A percentile compares a stretch with the other conserved stretches of the same genome.
phyloP scores from a whole-genome alignment of 2,113 vertebrate genomes.

The Tetrax tetrax region DNA sequence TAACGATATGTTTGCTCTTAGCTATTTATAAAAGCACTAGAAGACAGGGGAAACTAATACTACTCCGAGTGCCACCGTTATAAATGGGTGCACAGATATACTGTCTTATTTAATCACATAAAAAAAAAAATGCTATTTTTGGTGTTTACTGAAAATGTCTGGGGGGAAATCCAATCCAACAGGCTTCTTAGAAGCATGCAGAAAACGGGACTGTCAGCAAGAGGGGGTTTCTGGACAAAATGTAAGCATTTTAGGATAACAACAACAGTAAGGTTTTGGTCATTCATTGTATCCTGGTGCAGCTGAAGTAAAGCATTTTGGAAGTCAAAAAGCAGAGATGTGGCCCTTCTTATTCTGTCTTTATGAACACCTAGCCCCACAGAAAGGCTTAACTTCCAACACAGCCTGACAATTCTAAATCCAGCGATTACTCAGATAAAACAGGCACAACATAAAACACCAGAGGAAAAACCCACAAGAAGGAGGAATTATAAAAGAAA shows the following conservation, averaged over 20 bases:
- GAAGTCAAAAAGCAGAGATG: background rate
- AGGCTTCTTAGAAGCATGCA: background rate
- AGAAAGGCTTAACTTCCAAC: background rate
- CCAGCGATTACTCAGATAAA: background rate
- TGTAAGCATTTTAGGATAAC: background rate
- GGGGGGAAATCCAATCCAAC: background rate
- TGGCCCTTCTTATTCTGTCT: background rate
- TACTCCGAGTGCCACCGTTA: background rate
- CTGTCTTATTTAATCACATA: background rate
- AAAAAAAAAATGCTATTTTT: background rate
- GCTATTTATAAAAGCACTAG: background rate
- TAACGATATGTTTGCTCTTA: background rate
- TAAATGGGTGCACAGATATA: background rate
- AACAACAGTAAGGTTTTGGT: background rate
- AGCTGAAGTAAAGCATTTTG: background rate
- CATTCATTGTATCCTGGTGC: too few species aligned
- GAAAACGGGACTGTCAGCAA: background rate
- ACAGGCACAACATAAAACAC: background rate
- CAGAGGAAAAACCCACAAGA: background rate
- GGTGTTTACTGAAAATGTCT: background rate
- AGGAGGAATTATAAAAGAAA: background rate
- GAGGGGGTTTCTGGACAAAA: background rate
- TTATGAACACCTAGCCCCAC: background rate
- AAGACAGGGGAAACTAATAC: background rate
- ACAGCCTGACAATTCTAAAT: background rate